Evolutionary conservation across 1,140 invertebrate genomes (phyloP).

Genomic region (Bicyclus anynana): DNA sequence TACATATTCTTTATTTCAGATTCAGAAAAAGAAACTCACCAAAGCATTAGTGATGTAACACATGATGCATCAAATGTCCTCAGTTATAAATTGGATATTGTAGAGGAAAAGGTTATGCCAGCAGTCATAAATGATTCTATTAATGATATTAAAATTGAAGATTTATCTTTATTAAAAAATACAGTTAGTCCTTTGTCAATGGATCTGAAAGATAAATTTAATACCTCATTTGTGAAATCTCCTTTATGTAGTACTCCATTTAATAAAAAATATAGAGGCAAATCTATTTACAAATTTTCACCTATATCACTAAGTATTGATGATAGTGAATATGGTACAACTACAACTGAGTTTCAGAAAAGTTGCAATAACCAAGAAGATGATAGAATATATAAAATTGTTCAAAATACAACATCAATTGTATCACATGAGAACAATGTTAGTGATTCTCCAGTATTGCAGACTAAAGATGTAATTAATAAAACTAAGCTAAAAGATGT

Average conservation of each 20-base stretch:
- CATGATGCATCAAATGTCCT: conserved; percentile 44
- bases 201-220: not conserved
- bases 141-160: conserved; percentile 46
- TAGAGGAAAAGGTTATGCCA: conserved; percentile 29
- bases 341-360: conserved; percentile 15
- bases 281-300: conserved; percentile 61
- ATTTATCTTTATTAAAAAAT: conserved; percentile 37
- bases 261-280: conserved; percentile 50
- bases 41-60: conserved; percentile 16
- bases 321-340: conserved; percentile 24
- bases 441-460: conserved; percentile 8
- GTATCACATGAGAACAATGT: not conserved
- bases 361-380: not conserved
- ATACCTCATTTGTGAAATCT: conserved; percentile 25
- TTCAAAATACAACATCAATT: not conserved
- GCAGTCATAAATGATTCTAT: conserved; percentile 47
- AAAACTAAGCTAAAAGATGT: conserved; percentile 3
- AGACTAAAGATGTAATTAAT: not conserved
- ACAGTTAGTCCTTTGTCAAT: not conserved
- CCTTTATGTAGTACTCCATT: conserved; percentile 63
- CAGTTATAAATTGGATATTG: conserved; percentile 48
- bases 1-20: conserved; percentile 38
- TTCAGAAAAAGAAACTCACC: conserved; percentile 56
- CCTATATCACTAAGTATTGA: conserved; percentile 39
- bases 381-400: not conserved